Conservation (phyloP, 2,888 invertebrate genomes). For the Nesidiocoris tenuis region DNA sequence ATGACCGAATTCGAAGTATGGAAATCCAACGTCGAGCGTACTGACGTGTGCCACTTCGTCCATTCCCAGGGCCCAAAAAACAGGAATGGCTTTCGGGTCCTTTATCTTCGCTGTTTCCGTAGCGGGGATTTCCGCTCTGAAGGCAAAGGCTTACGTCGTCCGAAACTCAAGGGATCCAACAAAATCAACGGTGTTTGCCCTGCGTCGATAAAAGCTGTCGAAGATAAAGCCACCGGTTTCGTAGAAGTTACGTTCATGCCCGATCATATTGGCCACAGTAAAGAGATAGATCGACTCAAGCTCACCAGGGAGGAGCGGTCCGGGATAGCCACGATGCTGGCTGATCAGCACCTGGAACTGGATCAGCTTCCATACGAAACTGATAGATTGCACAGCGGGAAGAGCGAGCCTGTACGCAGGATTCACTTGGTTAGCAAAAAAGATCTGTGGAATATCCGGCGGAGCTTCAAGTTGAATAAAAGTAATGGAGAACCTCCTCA, state of each 20-base stretch:
- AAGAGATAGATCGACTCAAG: neutral
- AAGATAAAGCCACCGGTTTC: neutral
- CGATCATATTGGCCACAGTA: neutral
- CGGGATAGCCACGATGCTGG: neutral
- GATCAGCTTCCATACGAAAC: neutral
- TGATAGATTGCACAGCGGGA: neutral
- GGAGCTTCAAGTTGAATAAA: neutral
- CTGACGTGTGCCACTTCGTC: neutral
- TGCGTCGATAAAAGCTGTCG: neutral
- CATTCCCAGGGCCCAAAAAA: neutral
- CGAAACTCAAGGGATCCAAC: neutral
- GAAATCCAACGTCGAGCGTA: neutral
- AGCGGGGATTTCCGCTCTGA: neutral
- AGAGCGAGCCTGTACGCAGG: neutral
- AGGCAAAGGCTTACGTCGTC: neutral
- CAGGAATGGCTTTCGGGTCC: neutral
- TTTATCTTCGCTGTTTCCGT: neutral
- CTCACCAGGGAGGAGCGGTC: neutral
- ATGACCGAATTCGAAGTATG: neutral
- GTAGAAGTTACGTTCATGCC: neutral
- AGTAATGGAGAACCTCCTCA: neutral
- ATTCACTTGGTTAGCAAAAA: neutral
- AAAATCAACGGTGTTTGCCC: slow-evolving; percentile 9
- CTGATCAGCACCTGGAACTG: no score
- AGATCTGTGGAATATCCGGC: slow-evolving; percentile 15